Base-by-base conservation (phyloP, 2,113 vertebrate species). In the Cromileptes altivelis region DNA sequence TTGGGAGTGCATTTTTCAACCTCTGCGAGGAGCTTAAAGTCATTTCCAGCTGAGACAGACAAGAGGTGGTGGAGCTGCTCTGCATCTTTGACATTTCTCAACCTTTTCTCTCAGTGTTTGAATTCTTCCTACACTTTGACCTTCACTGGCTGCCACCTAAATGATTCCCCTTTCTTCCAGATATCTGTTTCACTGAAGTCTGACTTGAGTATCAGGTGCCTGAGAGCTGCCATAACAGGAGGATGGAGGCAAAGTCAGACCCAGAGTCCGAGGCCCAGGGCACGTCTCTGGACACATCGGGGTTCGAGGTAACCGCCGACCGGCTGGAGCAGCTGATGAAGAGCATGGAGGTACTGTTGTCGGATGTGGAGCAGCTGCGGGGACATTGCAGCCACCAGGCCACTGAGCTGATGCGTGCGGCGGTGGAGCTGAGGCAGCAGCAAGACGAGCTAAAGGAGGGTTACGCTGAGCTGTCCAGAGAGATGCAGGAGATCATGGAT, bases 281-380 rank as follows among this genome's bases (percentile, higher is more conserved):
- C 6, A 4, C 3, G 1, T 27, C 23, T n/a, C 10, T 9, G 63
- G 89, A 80, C 21, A 12, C 73, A 0, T 69, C 77, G 0, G 85
- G 33, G 12, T 71, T 90, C 0, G 90, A 93, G 45, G 70, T 42
- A 13, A 90, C 88, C 0, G 58, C 69, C 0, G 73, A 75, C 19
- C 79, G 78, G 8, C 90, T 97, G 90, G 96, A 97, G 80, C 93
- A 95, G 3, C 88, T 97, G 81, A 95, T 97, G 85, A 96, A 95
- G 83, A 96, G 95, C 92, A 96, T 96, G 96, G 96, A 97, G 91
- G 92, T 93, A 75, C 96, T 97, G 92, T 89, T 97, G 81, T 94
- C 93, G 4, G 97, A 97, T 30, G 96, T 97, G 76, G 97, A 97
- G 92, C 93, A 96, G 88, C 91, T 97, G 53, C 94, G 97, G 90